Percentiles rank a stretch among this genome's conserved stretches.
Evolutionary conservation across 1,140 invertebrate species (phyloP).

Genomic region (Plutomurus gul): DNA sequence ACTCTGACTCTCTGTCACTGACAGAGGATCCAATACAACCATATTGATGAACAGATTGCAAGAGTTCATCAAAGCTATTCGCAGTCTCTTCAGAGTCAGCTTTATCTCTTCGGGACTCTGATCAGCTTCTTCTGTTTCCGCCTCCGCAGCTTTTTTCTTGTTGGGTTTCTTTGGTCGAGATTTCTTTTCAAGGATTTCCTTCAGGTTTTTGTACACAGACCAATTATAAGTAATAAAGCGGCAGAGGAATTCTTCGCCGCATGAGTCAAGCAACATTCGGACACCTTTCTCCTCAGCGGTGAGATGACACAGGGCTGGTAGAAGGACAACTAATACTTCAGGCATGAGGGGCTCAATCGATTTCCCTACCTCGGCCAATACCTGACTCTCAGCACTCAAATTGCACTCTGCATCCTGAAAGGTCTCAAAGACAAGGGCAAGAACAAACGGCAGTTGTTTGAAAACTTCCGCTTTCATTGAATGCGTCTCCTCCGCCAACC

Average conservation of each 20-base stretch:
- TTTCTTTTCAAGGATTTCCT: slow-evolving; percentile 46
- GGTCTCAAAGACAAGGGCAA: slow-evolving; percentile 77
- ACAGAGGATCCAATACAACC: slow-evolving; percentile 80
- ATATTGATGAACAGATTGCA: slow-evolving; percentile 93
- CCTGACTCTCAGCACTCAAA: slow-evolving; percentile 46
- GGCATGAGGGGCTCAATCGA: slow-evolving; percentile 66
- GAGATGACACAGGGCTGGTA: slow-evolving; percentile 86
- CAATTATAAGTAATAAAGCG: slow-evolving; percentile 81
- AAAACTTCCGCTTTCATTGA: slow-evolving; percentile 83
- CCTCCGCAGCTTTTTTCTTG: slow-evolving; percentile 29
- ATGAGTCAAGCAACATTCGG: slow-evolving; percentile 74
- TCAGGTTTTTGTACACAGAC: slow-evolving; percentile 76
- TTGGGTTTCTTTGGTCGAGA: slow-evolving; percentile 44
- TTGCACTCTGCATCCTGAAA: slow-evolving; percentile 63
- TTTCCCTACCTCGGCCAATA: slow-evolving; percentile 57
- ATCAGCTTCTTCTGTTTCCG: background rate
- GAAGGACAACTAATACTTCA: slow-evolving; percentile 77
- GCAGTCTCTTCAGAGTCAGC: slow-evolving; percentile 51
- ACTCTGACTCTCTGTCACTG: slow-evolving; percentile 73
- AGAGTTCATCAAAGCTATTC: slow-evolving; percentile 79
- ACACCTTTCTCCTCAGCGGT: slow-evolving; percentile 85
- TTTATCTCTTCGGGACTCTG: slow-evolving; percentile 46
- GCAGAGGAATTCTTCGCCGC: slow-evolving; percentile 76
- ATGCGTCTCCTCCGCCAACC: slow-evolving; percentile 89
- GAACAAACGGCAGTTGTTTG: slow-evolving; percentile 74